A percentile compares a stretch with the other conserved stretches of the same genome.
Conservation (phyloP, 2,113 vertebrate species). For the Silurus asotus region DNA sequence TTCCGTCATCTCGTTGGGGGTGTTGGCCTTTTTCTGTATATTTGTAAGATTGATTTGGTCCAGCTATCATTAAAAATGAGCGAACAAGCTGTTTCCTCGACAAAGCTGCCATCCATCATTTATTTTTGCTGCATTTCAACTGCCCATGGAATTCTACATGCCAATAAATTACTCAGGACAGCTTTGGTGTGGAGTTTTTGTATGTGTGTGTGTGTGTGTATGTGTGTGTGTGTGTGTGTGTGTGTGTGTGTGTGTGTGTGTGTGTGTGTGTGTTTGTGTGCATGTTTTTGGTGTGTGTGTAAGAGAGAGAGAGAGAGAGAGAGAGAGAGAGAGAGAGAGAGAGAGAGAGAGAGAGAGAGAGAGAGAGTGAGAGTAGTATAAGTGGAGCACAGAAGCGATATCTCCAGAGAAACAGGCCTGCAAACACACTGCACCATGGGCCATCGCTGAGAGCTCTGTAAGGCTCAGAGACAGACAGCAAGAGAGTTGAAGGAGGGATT, state of each 20-base stretch:
- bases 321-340: neutral
- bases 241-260: slow-evolving; percentile 16
- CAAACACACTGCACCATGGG: slow-evolving; percentile 25
- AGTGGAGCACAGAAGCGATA: slow-evolving; percentile 35
- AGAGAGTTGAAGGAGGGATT: slow-evolving; percentile 30
- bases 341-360: neutral
- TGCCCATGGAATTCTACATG: slow-evolving; percentile 26
- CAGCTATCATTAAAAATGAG: slow-evolving; percentile 42
- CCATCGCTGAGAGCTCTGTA: slow-evolving; percentile 28
- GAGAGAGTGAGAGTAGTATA: neutral
- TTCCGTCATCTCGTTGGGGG: neutral
- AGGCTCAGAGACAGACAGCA: slow-evolving; percentile 25
- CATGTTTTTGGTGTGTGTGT: slow-evolving; percentile 1
- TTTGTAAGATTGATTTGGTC: slow-evolving; percentile 31
- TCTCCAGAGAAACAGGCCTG: slow-evolving; percentile 50
- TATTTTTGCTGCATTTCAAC: slow-evolving; percentile 34
- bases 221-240: slow-evolving; percentile 11
- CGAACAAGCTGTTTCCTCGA: slow-evolving; percentile 39
- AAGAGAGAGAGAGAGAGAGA: neutral
- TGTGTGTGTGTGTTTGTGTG: slow-evolving; percentile 13
- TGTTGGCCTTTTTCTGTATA: slow-evolving; percentile 19
- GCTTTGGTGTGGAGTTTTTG: neutral
- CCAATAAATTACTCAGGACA: slow-evolving; percentile 29
- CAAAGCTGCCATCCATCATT: slow-evolving; percentile 43
- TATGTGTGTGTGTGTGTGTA: slow-evolving; percentile 3